Evolutionary conservation across 2,113 vertebrate species (phyloP).

Genomic region (Oxyura jamaicensis): DNA sequence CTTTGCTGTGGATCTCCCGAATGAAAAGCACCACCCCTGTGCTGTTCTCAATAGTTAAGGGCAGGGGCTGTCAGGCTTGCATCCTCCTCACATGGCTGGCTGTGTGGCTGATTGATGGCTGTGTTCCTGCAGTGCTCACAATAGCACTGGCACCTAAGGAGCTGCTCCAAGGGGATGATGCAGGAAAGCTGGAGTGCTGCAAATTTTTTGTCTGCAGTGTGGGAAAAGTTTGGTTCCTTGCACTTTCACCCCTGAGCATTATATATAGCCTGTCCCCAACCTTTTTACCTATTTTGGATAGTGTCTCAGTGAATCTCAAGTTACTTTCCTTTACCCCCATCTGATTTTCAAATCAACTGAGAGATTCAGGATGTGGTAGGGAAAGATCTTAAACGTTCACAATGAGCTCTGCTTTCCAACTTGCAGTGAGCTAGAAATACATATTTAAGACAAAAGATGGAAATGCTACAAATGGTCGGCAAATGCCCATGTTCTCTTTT

Average conservation of each 20-base stretch:
- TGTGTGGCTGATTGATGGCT: neutral
- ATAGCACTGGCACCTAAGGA: neutral
- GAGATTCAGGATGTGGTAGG: constrained; percentile 75
- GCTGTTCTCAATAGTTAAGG: neutral
- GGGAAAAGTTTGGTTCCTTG: neutral
- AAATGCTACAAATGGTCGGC: constrained; percentile 73
- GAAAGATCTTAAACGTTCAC: constrained; percentile 69
- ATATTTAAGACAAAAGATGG: constrained; percentile 78
- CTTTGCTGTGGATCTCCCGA: neutral
- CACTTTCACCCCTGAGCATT: neutral
- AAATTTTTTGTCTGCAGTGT: neutral
- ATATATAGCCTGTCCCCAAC: neutral
- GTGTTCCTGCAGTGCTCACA: neutral
- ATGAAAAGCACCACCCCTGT: neutral
- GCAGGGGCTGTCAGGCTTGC: neutral
- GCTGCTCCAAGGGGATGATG: neutral
- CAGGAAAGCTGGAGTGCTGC: neutral
- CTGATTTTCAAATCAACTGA: constrained; percentile 74
- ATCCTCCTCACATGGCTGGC: neutral
- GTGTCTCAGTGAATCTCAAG: constrained; percentile 29
- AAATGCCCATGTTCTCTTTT: constrained; percentile 60
- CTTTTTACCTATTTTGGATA: constrained; percentile 27
- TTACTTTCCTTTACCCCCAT: constrained; percentile 65
- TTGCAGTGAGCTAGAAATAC: constrained; percentile 70
- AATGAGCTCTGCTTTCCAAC: constrained; percentile 67